Evolutionary conservation across 2,888 invertebrate genomes (phyloP).

Genomic region (Subacronicta megacephala): DNA sequence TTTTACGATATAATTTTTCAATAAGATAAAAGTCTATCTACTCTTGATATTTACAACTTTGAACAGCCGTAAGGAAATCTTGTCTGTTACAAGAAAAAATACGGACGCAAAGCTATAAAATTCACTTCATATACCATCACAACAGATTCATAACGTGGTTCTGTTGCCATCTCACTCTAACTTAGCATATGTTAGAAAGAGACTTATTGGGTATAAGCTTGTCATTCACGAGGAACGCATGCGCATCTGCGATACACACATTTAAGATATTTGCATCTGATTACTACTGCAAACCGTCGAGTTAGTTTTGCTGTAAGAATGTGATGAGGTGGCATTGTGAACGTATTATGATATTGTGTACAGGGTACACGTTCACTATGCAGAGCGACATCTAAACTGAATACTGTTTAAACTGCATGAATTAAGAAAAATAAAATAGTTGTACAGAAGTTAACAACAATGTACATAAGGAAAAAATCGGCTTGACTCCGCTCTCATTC

Average conservation of each 20-base stretch:
- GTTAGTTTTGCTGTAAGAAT: conserved; percentile 14
- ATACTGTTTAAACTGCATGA: no score
- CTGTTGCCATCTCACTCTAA: conserved; percentile 4
- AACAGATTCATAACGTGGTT: conserved; percentile 10
- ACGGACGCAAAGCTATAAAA: conserved; percentile 8
- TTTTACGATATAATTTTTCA: no score
- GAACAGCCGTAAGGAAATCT: not conserved
- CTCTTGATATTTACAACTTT: not conserved
- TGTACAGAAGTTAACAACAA: not conserved
- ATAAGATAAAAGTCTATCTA: no score
- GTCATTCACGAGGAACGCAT: conserved; percentile 40
- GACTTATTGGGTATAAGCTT: conserved; percentile 19
- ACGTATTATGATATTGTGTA: no score
- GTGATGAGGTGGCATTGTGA: conserved; percentile 12
- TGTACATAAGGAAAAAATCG: conserved; percentile 14
- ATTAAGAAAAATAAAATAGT: not conserved
- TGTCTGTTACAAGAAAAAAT: conserved; percentile 10
- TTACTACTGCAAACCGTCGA: conserved; percentile 36
- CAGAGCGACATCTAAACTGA: no score
- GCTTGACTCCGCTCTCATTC: conserved; percentile 8
- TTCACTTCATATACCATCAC: not conserved
- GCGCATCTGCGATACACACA: conserved; percentile 56
- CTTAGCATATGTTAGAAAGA: not conserved
- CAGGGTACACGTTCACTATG: no score
- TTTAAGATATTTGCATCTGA: conserved; percentile 57